Conservation (phyloP, 2,888 invertebrate genomes). For the Tetragonisca angustula region DNA sequence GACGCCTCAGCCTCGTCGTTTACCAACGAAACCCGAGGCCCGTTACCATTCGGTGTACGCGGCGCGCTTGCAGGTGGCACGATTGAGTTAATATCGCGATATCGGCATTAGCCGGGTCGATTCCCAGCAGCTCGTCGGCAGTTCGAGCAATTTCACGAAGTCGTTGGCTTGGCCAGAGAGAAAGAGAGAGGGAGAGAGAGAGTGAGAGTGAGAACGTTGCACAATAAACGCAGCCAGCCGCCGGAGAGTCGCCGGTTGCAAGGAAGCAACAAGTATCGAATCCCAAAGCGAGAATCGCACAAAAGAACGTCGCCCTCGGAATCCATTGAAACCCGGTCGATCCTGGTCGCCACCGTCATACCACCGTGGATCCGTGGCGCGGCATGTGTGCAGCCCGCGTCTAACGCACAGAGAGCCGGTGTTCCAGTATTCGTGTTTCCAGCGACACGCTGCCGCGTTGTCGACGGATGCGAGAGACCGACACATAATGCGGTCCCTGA, state of each 20-base stretch:
- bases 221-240: conserved; percentile 34
- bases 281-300: conserved; percentile 17
- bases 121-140: background rate
- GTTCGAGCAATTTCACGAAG: conserved; percentile 4
- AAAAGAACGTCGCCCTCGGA: conserved; percentile 13
- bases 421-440: conserved; percentile 8
- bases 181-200: background rate
- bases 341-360: background rate
- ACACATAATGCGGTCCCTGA: conserved; percentile 60
- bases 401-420: background rate
- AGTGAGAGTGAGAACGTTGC: background rate
- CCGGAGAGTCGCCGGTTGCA: background rate
- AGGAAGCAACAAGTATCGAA: conserved; percentile 54
- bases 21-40: background rate
- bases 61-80: conserved; percentile 13
- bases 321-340: conserved; percentile 17
- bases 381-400: background rate
- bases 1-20: conserved; percentile 14
- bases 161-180: background rate
- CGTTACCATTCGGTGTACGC: conserved; percentile 29
- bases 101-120: conserved; percentile 9
- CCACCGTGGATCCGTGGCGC: background rate
- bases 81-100: conserved; percentile 35
- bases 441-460: conserved; percentile 41
- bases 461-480: conserved; percentile 50